Evolutionary conservation across 2,888 invertebrate species (phyloP).

Genomic region (Muscina levida): DNA sequence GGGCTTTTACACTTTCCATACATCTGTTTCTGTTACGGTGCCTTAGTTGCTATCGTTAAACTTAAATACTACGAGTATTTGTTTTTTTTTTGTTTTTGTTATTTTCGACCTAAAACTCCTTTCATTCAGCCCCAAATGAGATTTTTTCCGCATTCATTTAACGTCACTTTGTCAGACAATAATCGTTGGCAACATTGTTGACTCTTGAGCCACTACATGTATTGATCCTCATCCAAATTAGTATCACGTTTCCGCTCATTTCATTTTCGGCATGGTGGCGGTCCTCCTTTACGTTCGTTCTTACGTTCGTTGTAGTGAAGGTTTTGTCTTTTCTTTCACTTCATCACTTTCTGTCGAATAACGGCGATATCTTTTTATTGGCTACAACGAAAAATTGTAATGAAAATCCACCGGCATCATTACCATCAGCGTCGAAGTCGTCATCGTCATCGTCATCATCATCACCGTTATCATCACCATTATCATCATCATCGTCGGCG

Average conservation of each 20-base stretch:
- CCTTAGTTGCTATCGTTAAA: not conserved
- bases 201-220: conserved; percentile 12
- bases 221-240: conserved; percentile 59
- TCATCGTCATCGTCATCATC: not conserved
- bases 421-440: conserved; percentile 4
- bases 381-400: not conserved
- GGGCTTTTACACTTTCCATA: too few species aligned
- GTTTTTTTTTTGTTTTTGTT: conserved; percentile 3
- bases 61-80: not conserved
- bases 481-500: conserved; percentile 3
- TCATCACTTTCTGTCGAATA: not conserved
- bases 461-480: conserved; percentile 32
- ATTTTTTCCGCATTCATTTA: not conserved
- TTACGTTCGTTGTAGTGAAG: too few species aligned
- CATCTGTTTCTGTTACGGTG: too few species aligned
- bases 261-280: conserved; percentile 27
- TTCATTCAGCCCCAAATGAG: not conserved
- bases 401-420: conserved; percentile 14
- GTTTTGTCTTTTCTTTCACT: too few species aligned
- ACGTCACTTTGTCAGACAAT: not conserved
- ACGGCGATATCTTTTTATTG: not conserved
- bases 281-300: too few species aligned
- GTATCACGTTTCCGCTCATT: conserved; percentile 63
- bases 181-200: conserved; percentile 25
- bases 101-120: conserved; percentile 7